Base-by-base conservation (phyloP, 2,888 invertebrate genomes). In the Diachrysia chrysitis region DNA sequence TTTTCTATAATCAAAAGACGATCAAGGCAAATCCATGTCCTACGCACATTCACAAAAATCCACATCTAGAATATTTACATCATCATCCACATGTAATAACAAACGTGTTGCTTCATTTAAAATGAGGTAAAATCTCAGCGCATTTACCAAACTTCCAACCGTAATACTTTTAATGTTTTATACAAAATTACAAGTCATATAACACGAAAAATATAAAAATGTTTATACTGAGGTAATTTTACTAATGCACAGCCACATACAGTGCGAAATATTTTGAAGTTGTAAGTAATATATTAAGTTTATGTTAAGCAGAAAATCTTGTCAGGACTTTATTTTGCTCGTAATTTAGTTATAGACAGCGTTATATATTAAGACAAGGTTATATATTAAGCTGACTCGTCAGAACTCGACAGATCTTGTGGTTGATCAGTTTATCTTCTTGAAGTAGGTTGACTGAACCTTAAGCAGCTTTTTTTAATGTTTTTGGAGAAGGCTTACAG, bases 251-350 rank as follows among this genome's bases (percentile, higher is more conserved):
- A 48, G 60, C 21, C 53, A 66, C 53, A 66, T 64, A 61, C 55
- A 61, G 60, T 65, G 60, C 61, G 63, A 59, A 73, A 69, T 76
- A 78, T 77, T 82, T 83, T 82, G 84, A 85, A 84, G 88, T 89
- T 86, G 84, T 84, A 85, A 88, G 89, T 92, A 90, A 92, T 90
- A 93, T 91, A 92, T 16, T 37, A 37, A 37, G 92, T 93, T 93
- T 93, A 93, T 92, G 93, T 83, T 93, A 93, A 93, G 93, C 88
- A 90, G 93, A 91, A 91, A 93, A 91, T 92, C 93, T 92, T 94
- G 93, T 93, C 91, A 82, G 85, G 86, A 85, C 85, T 88, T 85
- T 86, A 89, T 88, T 86, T 82, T 75, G 78, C 83, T 72, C 81
- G 81, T 85, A 85, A 78, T 76, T 75, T 80, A 81, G 84, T 83